Percentiles rank a stretch among this genome's conserved stretches.
These are phyloP conservation scores for Monomorium pharaonis DNA, from an alignment of 1,140 invertebrate genomes.

Conservation along the genomic window DNA sequence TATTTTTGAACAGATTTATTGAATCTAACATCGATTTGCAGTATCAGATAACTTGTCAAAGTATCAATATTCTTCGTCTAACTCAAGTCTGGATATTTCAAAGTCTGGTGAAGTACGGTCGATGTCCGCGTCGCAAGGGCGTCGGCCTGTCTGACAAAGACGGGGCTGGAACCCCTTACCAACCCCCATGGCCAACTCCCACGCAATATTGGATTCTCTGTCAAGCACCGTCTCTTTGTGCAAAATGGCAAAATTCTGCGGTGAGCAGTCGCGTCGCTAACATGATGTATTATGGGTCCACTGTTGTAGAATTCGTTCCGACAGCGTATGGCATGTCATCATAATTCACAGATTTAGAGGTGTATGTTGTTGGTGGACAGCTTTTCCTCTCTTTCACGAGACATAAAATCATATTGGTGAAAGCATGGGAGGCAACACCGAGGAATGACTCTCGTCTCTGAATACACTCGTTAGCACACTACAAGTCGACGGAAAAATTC, in stretches of 20 bases:
- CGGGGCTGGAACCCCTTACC: slow-evolving; percentile 47
- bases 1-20: not conserved
- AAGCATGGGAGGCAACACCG: not conserved
- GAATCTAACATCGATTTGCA: not conserved
- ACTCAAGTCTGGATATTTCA: not conserved
- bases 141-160: slow-evolving; percentile 62
- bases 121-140: slow-evolving; percentile 61
- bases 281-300: not conserved
- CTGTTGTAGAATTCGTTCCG: not conserved
- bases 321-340: not conserved
- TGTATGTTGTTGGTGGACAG: not conserved
- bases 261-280: not conserved
- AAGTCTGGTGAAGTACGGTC: slow-evolving; percentile 53
- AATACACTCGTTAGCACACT: not conserved
- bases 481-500: not conserved
- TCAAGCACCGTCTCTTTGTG: not conserved
- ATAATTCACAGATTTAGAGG: not conserved
- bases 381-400: not conserved
- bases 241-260: slow-evolving; percentile 36
- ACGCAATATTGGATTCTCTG: slow-evolving; percentile 29
- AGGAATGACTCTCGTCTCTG: not conserved
- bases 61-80: not conserved
- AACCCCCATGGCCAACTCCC: slow-evolving; percentile 25
- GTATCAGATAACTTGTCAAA: not conserved
- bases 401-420: slow-evolving; percentile 33